These are phyloP conservation scores for Agrotis segetum DNA, from an alignment of 2,888 invertebrate genomes.

Conservation along the genomic window DNA sequence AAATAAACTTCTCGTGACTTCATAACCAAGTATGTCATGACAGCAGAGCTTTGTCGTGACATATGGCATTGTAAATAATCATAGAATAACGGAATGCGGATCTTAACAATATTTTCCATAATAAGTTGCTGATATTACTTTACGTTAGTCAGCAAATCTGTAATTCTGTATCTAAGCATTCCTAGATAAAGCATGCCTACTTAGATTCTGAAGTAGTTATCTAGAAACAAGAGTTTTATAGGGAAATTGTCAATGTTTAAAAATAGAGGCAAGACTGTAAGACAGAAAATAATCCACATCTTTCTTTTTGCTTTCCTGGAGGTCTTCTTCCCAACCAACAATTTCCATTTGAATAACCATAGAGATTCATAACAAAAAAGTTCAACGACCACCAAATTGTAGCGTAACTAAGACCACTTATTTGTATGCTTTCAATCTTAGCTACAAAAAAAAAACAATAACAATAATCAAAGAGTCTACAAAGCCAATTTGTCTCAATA, in stretches of 20 bases:
- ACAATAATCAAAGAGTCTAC: constrained; percentile 31
- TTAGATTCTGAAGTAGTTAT: not conserved
- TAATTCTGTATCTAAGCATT: too few species aligned
- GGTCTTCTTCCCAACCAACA: not conserved
- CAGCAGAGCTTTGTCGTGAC: constrained; percentile 14
- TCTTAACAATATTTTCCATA: not conserved
- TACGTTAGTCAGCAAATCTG: not conserved
- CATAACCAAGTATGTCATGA: constrained; percentile 26
- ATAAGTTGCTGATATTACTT: constrained; percentile 4
- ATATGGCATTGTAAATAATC: constrained; percentile 17
- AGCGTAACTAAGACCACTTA: constrained; percentile 3
- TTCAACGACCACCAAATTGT: constrained; percentile 24
- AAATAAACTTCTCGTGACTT: constrained; percentile 41
- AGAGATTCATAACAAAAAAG: not conserved
- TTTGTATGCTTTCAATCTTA: constrained; percentile 8
- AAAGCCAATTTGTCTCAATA: constrained; percentile 55
- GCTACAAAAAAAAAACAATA: constrained; percentile 18
- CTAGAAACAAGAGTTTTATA: not conserved
- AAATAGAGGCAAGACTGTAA: not conserved
- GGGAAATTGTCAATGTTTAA: not conserved
- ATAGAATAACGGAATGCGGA: constrained; percentile 44
- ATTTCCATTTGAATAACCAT: constrained; percentile 15
- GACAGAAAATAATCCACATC: not conserved
- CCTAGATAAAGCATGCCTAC: not conserved
- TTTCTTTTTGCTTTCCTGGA: too few species aligned